phyloP scores from a whole-genome alignment of 2,797 vertebrate species.

The Selene dorsalis region DNA sequence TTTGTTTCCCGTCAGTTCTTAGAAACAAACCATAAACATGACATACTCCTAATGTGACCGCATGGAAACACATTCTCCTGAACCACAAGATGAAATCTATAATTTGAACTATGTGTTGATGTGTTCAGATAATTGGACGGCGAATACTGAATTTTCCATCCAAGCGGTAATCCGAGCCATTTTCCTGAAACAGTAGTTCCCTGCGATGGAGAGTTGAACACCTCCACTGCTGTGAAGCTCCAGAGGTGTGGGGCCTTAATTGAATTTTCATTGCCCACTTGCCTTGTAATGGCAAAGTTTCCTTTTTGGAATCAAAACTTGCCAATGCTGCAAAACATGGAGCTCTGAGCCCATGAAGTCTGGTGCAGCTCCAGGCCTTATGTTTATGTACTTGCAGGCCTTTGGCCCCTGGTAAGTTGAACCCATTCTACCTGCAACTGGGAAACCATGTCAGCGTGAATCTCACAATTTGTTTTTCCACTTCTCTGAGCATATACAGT shows the following conservation, averaged over 20 bases:
- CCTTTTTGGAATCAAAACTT: conserved; percentile 66
- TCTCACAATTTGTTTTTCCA: conserved; percentile 58
- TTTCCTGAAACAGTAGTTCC: conserved; percentile 19
- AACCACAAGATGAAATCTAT: conserved; percentile 56
- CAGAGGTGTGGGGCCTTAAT: conserved; percentile 66
- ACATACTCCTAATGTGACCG: conserved; percentile 53
- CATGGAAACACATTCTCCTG: conserved; percentile 25
- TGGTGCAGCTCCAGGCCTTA: conserved; percentile 67
- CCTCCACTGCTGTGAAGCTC: conserved; percentile 38
- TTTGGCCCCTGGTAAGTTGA: conserved; percentile 46
- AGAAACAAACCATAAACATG: conserved; percentile 54
- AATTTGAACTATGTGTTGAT: conserved; percentile 57
- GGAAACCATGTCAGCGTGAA: conserved; percentile 45
- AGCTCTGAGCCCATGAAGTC: conserved; percentile 29
- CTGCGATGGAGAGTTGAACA: conserved; percentile 33
- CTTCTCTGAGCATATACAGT: conserved; percentile 34
- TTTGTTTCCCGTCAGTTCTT: conserved; percentile 56
- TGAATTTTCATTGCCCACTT: conserved; percentile 75
- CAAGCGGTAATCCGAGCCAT: conserved; percentile 45
- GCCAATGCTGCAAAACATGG: conserved; percentile 58
- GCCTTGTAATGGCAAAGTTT: conserved; percentile 65
- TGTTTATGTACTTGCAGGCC: conserved; percentile 57
- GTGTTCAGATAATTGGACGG: conserved; percentile 58
- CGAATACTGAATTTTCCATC: conserved; percentile 46
- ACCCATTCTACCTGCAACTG: conserved; percentile 54